Conservation (phyloP, 2,888 invertebrate species). For the Drosophila engyochracea region DNA sequence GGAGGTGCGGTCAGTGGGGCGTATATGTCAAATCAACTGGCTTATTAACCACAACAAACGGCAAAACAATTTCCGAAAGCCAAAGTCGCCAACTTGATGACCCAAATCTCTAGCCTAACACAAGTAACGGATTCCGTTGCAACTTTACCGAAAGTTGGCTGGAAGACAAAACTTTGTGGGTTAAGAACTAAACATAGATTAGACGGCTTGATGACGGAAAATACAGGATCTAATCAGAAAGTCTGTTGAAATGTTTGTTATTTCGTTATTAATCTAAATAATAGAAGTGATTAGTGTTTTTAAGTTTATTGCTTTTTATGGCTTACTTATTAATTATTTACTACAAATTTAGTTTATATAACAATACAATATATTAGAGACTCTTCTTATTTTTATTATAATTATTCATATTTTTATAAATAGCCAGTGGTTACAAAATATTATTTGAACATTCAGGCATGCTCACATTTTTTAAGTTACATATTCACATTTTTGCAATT, state of each 20-base stretch:
- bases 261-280: neutral
- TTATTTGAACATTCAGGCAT: neutral
- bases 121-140: neutral
- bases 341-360: neutral
- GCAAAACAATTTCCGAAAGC: slow-evolving; percentile 61
- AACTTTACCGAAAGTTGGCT: slow-evolving; percentile 25
- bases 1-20: slow-evolving; percentile 7
- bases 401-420: neutral
- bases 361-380: neutral
- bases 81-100: slow-evolving; percentile 34
- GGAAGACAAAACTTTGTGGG: neutral
- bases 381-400: neutral
- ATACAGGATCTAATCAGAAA: neutral
- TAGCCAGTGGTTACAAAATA: neutral
- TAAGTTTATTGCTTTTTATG: neutral
- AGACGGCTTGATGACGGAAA: too few relatives aligned
- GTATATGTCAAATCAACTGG: slow-evolving; percentile 43
- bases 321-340: neutral
- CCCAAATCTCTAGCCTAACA: slow-evolving; percentile 14
- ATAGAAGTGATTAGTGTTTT: neutral
- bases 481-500: slow-evolving; percentile 2
- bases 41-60: slow-evolving; percentile 68
- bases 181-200: neutral
- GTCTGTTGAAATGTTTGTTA: neutral
- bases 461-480: neutral